Evolutionary conservation across 2,797 vertebrate genomes (phyloP), one percentile per base, ranked within the genome.

Genomic region (Pangasius sanitwongsei): DNA sequence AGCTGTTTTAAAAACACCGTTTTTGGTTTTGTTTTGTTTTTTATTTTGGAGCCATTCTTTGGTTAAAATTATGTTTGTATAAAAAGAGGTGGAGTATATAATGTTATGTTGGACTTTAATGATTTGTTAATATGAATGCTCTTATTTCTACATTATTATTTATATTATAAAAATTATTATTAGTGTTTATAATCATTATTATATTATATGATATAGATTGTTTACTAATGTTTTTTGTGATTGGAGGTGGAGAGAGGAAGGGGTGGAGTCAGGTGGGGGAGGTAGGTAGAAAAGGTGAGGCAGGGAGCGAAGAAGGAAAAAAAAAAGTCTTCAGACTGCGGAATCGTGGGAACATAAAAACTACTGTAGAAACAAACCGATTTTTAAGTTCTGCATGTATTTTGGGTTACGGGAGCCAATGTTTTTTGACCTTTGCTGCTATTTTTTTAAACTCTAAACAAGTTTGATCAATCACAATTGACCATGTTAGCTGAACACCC

Each of bases 1-100:
- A 80, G 50, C 41, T 72, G 12, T 18, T 87, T 81, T n/a, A 85
- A 31, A 87, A 89, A 81, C 8, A 72, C 37, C 28, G 53, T 25
- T 57, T 44, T 44, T 37, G 37, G 37, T 37, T 37, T 37, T 37
- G 37, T 37, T 37, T 37, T n/a, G n/a, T n/a, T 37, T 2, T 37
- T 37, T 37, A 15, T 18, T 4, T 44, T 1, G 20, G 31, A 69
- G 67, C 13, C 59, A 25, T 57, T 18, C 4, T 18, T 57, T 57
- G 15, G 57, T 82, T 41, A 15, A 82, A 82, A 61, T 37, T 4
- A 37, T 6, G 11, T 6, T 13, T 28, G 57, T 82, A 63, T 74
- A 34, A 85, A 86, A 61, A 34, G 9, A 77, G 23, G 9, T 77
- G 28, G 12, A 77, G 6, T 48, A 65, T 8, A 12, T 74, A 12